phyloP scores from a whole-genome alignment of 2,888 invertebrate species.

The Dione vanillae region DNA sequence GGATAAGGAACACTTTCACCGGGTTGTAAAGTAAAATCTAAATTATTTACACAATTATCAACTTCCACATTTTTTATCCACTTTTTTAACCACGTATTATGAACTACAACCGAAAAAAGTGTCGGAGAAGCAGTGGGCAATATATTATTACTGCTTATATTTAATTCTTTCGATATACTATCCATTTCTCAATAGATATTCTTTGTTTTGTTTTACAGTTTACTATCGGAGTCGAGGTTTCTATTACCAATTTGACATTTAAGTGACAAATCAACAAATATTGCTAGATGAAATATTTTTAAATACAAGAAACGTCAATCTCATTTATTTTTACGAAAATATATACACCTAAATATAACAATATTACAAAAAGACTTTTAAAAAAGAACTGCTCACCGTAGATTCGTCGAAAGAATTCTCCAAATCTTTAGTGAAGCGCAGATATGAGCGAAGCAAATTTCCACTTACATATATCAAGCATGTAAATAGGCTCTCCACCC shows the following conservation, averaged over 20 bases:
- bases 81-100: slow-evolving; percentile 88
- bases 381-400: too few relatives aligned
- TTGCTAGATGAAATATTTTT: background rate
- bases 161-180: slow-evolving; percentile 87
- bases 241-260: slow-evolving; percentile 42
- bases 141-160: slow-evolving; percentile 88
- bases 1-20: slow-evolving; percentile 84
- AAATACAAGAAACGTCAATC: too few relatives aligned
- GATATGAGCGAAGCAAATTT: too few relatives aligned
- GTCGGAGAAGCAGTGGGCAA: slow-evolving; percentile 81
- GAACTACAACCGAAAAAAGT: slow-evolving; percentile 86
- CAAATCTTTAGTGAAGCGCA: too few relatives aligned
- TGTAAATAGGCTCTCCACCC: too few relatives aligned
- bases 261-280: slow-evolving; percentile 40
- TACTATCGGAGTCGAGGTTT: slow-evolving; percentile 40
- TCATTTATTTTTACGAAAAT: too few relatives aligned
- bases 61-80: slow-evolving; percentile 79
- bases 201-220: slow-evolving; percentile 70
- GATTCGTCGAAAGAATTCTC: too few relatives aligned
- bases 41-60: slow-evolving; percentile 70
- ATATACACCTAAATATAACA: too few relatives aligned
- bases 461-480: too few relatives aligned
- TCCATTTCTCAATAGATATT: slow-evolving; percentile 82
- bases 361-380: too few relatives aligned
- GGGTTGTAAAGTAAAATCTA: slow-evolving; percentile 72